phyloP scores from a whole-genome alignment of 1,140 invertebrate species.

The Sitophilus oryzae region DNA sequence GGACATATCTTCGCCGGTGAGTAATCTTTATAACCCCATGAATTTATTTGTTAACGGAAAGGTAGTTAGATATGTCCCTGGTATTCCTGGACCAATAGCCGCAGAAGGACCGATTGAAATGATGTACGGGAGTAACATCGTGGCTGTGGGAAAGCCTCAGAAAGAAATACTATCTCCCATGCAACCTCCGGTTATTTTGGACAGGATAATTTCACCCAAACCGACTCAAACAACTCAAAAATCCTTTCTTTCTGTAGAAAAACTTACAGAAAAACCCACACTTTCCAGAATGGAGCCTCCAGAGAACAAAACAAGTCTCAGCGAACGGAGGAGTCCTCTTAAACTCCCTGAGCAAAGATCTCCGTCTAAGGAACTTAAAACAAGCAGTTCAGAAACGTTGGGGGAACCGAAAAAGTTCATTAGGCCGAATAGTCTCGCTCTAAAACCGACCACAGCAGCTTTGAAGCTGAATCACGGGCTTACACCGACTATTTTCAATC shows the following conservation, averaged over 20 bases:
- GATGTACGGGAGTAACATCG: slow-evolving; percentile 22
- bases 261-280: neutral
- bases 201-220: neutral
- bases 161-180: slow-evolving; percentile 7
- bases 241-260: neutral
- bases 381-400: neutral
- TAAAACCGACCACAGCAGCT: slow-evolving; percentile 75
- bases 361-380: neutral
- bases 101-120: slow-evolving; percentile 31
- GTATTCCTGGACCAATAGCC: slow-evolving; percentile 68
- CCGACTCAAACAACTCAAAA: neutral
- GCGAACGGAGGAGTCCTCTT: neutral
- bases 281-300: neutral
- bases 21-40: slow-evolving; percentile 59
- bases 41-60: slow-evolving; percentile 59
- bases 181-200: slow-evolving; percentile 1
- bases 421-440: slow-evolving; percentile 68
- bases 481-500: slow-evolving; percentile 67
- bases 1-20: slow-evolving; percentile 7
- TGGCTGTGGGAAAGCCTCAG: slow-evolving; percentile 6
- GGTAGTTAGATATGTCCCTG: slow-evolving; percentile 57
- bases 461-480: slow-evolving; percentile 72
- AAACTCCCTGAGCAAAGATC: slow-evolving; percentile 7
- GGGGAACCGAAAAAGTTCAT: slow-evolving; percentile 57
- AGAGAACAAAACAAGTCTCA: neutral